Conservation (phyloP, 2,888 invertebrate species). For the Electrophaes corylata region DNA sequence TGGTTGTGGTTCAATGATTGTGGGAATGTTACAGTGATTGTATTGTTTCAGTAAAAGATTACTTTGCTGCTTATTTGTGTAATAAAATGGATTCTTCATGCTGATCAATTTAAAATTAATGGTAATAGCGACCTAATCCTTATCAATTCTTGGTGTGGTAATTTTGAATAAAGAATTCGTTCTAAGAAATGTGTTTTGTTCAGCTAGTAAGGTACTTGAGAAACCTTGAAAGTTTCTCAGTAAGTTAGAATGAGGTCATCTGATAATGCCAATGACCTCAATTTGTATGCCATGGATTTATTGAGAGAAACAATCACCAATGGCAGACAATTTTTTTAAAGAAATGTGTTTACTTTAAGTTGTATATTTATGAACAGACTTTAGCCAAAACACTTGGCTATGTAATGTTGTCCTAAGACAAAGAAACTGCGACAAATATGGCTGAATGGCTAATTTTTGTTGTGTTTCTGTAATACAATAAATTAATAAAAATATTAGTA, state of each 20-base stretch:
- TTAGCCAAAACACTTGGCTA: background rate
- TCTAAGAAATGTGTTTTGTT: conserved; percentile 28
- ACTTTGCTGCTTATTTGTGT: background rate
- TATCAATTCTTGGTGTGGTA: background rate
- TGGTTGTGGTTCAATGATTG: conserved; percentile 72
- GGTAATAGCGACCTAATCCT: background rate
- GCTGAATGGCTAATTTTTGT: conserved; percentile 54
- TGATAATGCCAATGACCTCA: conserved; percentile 52
- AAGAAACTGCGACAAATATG: conserved; percentile 62
- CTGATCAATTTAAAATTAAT: background rate
- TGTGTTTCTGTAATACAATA: conserved; percentile 61
- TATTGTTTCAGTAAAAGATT: conserved; percentile 11
- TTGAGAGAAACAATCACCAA: background rate
- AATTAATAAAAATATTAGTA: conserved; percentile 35
- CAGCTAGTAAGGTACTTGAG: conserved; percentile 10
- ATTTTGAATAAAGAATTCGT: conserved; percentile 1
- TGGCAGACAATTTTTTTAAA: background rate
- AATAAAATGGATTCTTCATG: background rate
- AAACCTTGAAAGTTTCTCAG: conserved; percentile 44
- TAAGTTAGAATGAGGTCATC: conserved; percentile 56
- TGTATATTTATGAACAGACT: no score
- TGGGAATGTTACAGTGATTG: conserved; percentile 42
- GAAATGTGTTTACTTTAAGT: no score
- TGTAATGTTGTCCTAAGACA: conserved; percentile 46
- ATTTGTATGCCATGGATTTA: conserved; percentile 19